These are phyloP conservation scores for Myiagra hebetior DNA, from an alignment of 2,113 vertebrate species.

Conservation along the genomic window DNA sequence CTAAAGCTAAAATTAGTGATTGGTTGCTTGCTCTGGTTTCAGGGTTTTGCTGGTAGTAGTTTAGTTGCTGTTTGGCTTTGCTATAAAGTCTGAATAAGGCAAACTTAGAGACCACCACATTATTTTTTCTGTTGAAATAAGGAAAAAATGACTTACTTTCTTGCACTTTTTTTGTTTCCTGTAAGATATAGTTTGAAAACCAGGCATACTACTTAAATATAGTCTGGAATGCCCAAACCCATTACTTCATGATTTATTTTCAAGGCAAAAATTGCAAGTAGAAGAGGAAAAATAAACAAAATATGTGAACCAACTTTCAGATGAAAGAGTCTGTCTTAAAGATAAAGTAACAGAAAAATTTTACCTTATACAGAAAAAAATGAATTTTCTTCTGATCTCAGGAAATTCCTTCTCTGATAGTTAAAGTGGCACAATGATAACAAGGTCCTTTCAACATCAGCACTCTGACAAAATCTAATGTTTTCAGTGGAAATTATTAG, in stretches of 20 bases:
- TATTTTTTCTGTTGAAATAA: not conserved
- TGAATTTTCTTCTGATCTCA: not conserved
- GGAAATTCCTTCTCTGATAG: not conserved
- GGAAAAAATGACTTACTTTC: not conserved
- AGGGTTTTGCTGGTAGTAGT: not conserved
- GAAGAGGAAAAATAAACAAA: not conserved
- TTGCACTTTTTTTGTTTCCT: not conserved
- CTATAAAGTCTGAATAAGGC: not conserved
- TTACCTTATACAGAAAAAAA: not conserved
- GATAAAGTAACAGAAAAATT: not conserved
- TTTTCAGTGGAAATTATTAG: conserved; percentile 21
- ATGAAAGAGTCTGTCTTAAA: not conserved
- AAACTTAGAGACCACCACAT: not conserved
- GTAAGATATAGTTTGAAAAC: not conserved
- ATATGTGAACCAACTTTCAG: not conserved
- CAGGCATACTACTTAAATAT: not conserved
- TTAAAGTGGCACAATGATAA: conserved; percentile 7
- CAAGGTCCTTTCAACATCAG: not conserved
- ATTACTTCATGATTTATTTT: not conserved
- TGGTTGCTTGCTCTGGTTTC: not conserved
- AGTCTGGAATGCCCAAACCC: not conserved
- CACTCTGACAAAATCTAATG: conserved; percentile 4
- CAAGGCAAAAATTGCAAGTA: not conserved
- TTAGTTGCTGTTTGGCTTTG: not conserved
- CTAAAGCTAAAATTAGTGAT: not conserved